Base-by-base conservation (phyloP, 2,888 invertebrate species). In the Anthophora plumipes region DNA sequence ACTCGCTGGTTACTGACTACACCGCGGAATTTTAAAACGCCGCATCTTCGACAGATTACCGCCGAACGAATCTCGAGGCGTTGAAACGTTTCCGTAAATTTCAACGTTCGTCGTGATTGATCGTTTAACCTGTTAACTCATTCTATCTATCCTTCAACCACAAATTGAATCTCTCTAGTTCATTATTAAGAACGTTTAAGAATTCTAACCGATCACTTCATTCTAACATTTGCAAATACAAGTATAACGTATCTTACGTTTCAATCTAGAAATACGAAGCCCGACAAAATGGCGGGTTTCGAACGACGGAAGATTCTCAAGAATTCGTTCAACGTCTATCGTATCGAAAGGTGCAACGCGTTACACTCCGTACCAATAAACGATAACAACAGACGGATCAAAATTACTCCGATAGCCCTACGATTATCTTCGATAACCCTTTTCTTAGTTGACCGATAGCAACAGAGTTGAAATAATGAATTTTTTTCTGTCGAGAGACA, bases 341-440 rank as follows among this genome's bases (percentile, higher is more conserved):
- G 4, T 25, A 22, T 31, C 25, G 17, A 22, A 75, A 71, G 74
- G 75, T 78, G 67, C 50, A 31, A 48, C 52, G 43, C 1, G 31
- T 31, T 31, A 43, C 43, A 39, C n/a, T 11, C 17, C 20, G 55
- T 20, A n/a, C n/a, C n/a, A n/a, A n/a, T n/a, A 9, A n/a, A 12
- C n/a, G 66, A 81, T 74, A 81, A 59, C 46, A 37, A 14, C 37
- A 31, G 17, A 31, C 52, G 37, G n/a, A 11, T 60, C 59, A 80
- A 70, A 55, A 80, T 67, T 73, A 57, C 11, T 17, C 50, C 69
- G 84, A 83, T 85, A 82, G 83, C 79, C 84, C 70, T 75, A 80
- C 73, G 75, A 67, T 41, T 70, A 12, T n/a, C 61, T 31, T 54
- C 66, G 86, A 87, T 87, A 85, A 87, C 83, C 78, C 85, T 85